Evolutionary conservation across 2,888 invertebrate genomes (phyloP), one percentile per base, ranked within the genome.

Genomic region (Drosophila birchii): DNA sequence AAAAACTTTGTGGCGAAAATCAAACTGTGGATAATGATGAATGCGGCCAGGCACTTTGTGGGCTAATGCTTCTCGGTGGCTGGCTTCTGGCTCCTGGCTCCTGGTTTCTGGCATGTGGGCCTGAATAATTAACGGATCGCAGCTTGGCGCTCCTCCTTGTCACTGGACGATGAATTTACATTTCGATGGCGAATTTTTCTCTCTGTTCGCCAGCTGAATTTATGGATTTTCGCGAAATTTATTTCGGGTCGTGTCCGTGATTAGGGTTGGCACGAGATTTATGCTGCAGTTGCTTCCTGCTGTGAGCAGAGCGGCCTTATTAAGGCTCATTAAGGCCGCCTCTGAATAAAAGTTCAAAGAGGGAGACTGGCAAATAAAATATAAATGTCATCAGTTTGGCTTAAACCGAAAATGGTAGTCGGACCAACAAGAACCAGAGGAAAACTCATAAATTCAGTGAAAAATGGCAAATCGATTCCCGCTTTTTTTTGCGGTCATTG

Each of bases 391-490:
- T 61, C 47, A 39, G 69, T 68, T 75, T 62, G n/a, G 41, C 45
- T 51, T 71, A 57, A 78, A 78, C 29, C n/a, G 66, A 81, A 84
- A 77, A 64, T 54, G 66, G 66, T 44, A 26, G 45, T 53, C 36
- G 41, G 47, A 29, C 36, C 36, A 63, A 58, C 64, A 70, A n/a
- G n/a, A n/a, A 64, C 72, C 74, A 76, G 45, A 7, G 18, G 76
- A 62, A 88, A 87, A 82, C 78, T 79, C 86, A 88, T 88, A 88
- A 88, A 88, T 88, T 86, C 77, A 69, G 76, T 79, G 75, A 84
- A 88, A 80, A 87, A 87, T 87, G 82, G 84, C 64, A 84, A 88
- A 88, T 88, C 88, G 87, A 88, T 88, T 85, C 70, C 75, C 74
- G 12, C 29, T 80, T 73, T 78, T 73, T 73, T 78, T 80, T 78